A percentile compares a stretch with the other conserved stretches of the same genome.
Conservation (phyloP, 2,888 invertebrate species). For the Pollenia griseotomentosa region DNA sequence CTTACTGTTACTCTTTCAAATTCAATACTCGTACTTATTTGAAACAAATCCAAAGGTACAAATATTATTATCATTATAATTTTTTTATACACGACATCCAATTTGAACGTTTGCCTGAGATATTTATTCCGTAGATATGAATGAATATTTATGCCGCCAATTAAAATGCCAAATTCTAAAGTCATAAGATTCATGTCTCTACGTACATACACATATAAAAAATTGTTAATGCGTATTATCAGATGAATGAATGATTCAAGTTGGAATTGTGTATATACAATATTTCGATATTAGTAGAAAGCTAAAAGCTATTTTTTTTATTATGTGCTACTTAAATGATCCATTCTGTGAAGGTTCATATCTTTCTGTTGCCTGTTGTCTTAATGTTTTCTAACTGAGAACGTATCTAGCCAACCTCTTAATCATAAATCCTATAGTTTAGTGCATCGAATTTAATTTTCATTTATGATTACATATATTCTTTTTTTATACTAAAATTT, state of each 20-base stretch:
- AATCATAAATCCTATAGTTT: constrained; percentile 19
- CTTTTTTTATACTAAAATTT: constrained; percentile 19
- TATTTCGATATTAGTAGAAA: constrained; percentile 34
- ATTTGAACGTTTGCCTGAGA: background rate
- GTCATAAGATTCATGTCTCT: too few relatives aligned
- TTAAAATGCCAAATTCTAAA: too few relatives aligned
- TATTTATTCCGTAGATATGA: background rate
- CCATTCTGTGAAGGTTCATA: constrained; percentile 5
- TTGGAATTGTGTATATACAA: constrained; percentile 39
- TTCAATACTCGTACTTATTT: constrained; percentile 3
- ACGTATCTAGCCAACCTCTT: constrained; percentile 5
- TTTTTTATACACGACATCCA: constrained; percentile 26
- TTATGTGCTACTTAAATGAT: background rate
- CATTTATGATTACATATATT: constrained; percentile 14
- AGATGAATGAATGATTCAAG: background rate
- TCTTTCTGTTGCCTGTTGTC: constrained; percentile 24
- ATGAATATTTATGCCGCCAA: too few relatives aligned
- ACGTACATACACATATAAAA: too few relatives aligned
- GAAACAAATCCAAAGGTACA: constrained; percentile 67
- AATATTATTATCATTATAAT: constrained; percentile 46
- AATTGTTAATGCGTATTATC: too few relatives aligned
- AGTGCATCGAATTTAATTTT: constrained; percentile 13
- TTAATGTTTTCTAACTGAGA: background rate
- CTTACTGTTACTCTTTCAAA: constrained; percentile 45
- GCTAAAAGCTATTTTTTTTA: constrained; percentile 29